These are phyloP conservation scores for Disparrhopalites patrizii DNA, from an alignment of 2,888 invertebrate species.

Conservation along the genomic window DNA sequence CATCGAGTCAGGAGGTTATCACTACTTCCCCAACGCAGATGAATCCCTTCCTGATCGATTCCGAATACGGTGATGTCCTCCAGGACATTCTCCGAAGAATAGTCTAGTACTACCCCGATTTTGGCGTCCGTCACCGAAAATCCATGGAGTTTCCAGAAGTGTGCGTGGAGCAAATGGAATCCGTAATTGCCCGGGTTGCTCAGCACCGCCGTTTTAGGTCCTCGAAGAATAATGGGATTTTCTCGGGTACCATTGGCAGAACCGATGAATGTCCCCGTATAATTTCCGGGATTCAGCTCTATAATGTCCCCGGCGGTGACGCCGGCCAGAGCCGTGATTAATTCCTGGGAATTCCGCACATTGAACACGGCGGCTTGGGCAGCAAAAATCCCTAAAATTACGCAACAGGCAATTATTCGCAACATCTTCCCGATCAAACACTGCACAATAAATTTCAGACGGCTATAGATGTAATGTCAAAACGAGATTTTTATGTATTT, in stretches of 20 bases:
- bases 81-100: slow-evolving; percentile 33
- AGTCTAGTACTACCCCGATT: slow-evolving; percentile 37
- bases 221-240: slow-evolving; percentile 28
- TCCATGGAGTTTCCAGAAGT: slow-evolving; percentile 10
- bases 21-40: slow-evolving; percentile 34
- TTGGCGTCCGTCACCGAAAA: slow-evolving; percentile 34
- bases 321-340: slow-evolving; percentile 25
- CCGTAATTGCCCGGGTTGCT: slow-evolving; percentile 24
- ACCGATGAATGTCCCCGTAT: slow-evolving; percentile 35
- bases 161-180: background rate
- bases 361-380: background rate
- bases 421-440: no score
- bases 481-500: no score
- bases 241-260: slow-evolving; percentile 25
- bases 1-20: slow-evolving; percentile 29
- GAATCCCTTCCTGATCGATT: slow-evolving; percentile 39
- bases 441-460: no score
- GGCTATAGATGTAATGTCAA: no score
- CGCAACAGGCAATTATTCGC: no score
- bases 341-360: slow-evolving; percentile 18
- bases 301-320: slow-evolving; percentile 33
- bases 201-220: slow-evolving; percentile 22
- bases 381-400: no score
- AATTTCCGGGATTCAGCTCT: slow-evolving; percentile 26
- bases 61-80: slow-evolving; percentile 32